These are phyloP conservation scores for Falcaria lacertinaria DNA, from an alignment of 2,888 invertebrate genomes.

Conservation along the genomic window DNA sequence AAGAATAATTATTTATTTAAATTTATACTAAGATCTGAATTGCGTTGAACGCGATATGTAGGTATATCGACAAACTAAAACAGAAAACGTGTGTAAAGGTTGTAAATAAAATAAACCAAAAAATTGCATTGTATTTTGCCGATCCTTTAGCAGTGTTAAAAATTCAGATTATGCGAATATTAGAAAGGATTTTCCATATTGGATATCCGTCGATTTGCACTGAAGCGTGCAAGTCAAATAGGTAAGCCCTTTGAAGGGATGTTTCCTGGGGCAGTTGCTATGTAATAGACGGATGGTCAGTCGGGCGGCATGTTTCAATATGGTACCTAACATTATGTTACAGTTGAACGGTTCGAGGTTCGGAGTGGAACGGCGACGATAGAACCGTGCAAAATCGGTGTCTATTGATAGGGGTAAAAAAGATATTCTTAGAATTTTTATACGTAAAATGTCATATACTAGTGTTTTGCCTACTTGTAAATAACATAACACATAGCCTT, in stretches of 20 bases:
- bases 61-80: too few relatives aligned
- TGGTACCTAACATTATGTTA: slow-evolving; percentile 47
- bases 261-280: slow-evolving; percentile 57
- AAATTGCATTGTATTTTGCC: slow-evolving; percentile 10
- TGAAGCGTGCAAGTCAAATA: slow-evolving; percentile 60
- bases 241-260: slow-evolving; percentile 51
- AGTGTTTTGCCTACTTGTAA: too few relatives aligned
- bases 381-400: slow-evolving; percentile 55
- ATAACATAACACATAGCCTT: too few relatives aligned
- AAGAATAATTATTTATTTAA: slow-evolving; percentile 3
- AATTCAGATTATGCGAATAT: slow-evolving; percentile 34
- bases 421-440: not conserved
- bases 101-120: slow-evolving; percentile 7
- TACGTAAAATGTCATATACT: too few relatives aligned
- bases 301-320: slow-evolving; percentile 69
- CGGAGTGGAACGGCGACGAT: slow-evolving; percentile 46
- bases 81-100: not conserved
- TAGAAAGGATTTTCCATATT: slow-evolving; percentile 35
- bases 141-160: slow-evolving; percentile 17
- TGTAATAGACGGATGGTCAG: slow-evolving; percentile 53
- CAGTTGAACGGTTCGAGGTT: slow-evolving; percentile 40
- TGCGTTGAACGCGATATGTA: not conserved
- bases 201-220: slow-evolving; percentile 51
- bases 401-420: slow-evolving; percentile 33
- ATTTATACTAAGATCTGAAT: not conserved